phyloP scores from a whole-genome alignment of 2,888 invertebrate species.

The Coenonympha arcania region DNA sequence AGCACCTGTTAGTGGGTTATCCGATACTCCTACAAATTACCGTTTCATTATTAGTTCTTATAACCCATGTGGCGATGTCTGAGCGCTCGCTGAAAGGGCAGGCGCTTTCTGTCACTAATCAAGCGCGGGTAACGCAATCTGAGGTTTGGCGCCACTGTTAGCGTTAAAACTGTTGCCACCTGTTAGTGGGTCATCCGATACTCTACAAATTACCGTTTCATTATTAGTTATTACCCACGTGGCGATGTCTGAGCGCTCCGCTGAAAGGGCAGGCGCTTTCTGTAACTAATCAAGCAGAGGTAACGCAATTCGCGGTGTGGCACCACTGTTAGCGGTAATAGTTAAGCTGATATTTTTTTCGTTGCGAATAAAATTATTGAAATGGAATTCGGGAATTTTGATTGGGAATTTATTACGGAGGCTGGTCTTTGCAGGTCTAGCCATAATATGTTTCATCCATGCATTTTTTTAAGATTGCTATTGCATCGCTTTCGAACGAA shows the following conservation, averaged over 20 bases:
- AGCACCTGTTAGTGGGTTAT: slow-evolving; percentile 6
- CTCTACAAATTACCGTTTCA: slow-evolving; percentile 10
- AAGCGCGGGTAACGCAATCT: slow-evolving; percentile 30
- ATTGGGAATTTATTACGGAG: no score
- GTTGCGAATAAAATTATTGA: no score
- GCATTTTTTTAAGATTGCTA: no score
- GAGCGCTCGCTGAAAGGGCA: slow-evolving; percentile 32
- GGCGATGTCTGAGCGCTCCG: slow-evolving; percentile 5
- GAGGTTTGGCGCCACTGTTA: slow-evolving; percentile 21
- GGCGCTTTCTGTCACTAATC: slow-evolving; percentile 39
- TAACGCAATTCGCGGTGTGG: slow-evolving; percentile 22
- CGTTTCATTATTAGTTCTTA: slow-evolving; percentile 13
- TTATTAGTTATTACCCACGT: slow-evolving; percentile 17
- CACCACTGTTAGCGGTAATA: slow-evolving; percentile 21
- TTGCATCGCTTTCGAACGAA: no score
- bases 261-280: slow-evolving; percentile 39
- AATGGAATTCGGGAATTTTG: no score
- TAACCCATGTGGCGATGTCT: slow-evolving; percentile 12
- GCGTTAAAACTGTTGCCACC: slow-evolving; percentile 18
- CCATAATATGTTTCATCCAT: no score
- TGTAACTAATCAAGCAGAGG: slow-evolving; percentile 38
- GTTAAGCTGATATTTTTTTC: no score
- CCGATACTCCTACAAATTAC: slow-evolving; percentile 10
- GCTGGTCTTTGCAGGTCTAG: no score
- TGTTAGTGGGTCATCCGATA: slow-evolving; percentile 6